Evolutionary conservation across 2,888 invertebrate species (phyloP).

Genomic region (Eupithecia exiguata): DNA sequence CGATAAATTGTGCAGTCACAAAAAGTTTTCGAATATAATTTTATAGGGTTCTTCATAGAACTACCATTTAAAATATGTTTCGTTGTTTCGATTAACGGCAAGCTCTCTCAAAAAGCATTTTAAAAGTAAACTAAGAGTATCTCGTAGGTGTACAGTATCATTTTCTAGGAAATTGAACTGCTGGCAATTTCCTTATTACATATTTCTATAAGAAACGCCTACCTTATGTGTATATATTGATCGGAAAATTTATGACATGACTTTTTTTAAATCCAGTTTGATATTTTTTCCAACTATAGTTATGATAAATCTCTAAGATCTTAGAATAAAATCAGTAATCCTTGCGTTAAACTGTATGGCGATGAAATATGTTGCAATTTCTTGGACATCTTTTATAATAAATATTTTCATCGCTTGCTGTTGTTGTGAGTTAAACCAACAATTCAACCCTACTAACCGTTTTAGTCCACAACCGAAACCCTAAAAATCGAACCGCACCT

Average conservation of each 20-base stretch:
- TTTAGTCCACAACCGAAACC: slow-evolving; percentile 7
- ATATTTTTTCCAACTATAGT: neutral
- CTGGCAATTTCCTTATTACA: too few relatives aligned
- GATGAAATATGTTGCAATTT: neutral
- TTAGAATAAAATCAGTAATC: too few relatives aligned
- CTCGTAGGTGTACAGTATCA: neutral
- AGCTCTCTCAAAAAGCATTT: neutral
- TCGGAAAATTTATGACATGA: neutral
- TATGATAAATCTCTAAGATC: too few relatives aligned
- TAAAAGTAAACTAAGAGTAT: neutral
- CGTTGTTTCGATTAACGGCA: neutral
- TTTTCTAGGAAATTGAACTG: neutral
- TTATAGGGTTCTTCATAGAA: neutral
- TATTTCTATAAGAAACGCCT: neutral
- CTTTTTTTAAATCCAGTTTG: neutral
- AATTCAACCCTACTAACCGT: neutral
- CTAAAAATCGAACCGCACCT: slow-evolving; percentile 14
- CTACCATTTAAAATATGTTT: neutral
- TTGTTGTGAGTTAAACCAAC: neutral
- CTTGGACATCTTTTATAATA: neutral
- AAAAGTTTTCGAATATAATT: neutral
- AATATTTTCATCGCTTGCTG: neutral
- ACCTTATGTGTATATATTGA: neutral
- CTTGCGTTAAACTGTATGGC: too few relatives aligned
- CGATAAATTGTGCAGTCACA: neutral